These are phyloP conservation scores for Ctenodactylus gundi DNA, from an alignment of 2,113 vertebrate genomes.

Conservation along the genomic window DNA sequence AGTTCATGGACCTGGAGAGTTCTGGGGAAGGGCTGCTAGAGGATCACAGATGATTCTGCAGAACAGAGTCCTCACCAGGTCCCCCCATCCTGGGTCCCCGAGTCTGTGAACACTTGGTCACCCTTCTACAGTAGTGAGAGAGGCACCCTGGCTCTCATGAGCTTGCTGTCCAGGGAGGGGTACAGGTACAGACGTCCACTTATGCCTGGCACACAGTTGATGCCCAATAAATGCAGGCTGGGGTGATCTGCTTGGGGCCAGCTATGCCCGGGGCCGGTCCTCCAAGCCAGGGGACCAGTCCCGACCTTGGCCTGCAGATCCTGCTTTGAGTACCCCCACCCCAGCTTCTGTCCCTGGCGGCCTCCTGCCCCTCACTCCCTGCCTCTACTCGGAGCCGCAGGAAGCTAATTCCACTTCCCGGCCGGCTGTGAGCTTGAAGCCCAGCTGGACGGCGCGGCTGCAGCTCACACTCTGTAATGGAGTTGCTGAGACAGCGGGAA, in stretches of 20 bases:
- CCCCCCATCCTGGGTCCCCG: neutral
- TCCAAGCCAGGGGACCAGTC: neutral
- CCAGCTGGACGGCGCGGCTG: slow-evolving; percentile 70
- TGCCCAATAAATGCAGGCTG: neutral
- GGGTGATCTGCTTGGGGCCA: neutral
- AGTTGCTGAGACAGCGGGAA: slow-evolving; percentile 76
- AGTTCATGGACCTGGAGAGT: too few relatives aligned
- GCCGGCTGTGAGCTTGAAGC: slow-evolving; percentile 69
- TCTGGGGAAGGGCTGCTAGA: neutral
- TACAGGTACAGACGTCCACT: neutral
- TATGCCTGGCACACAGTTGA: neutral
- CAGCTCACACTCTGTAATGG: slow-evolving; percentile 59
- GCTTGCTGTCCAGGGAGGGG: neutral
- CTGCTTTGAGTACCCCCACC: neutral
- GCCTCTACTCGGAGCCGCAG: neutral
- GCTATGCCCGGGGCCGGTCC: neutral
- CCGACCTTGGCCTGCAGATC: neutral
- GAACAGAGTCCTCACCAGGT: neutral
- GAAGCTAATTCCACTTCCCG: slow-evolving; percentile 68
- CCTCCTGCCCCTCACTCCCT: neutral
- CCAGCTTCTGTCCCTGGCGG: neutral
- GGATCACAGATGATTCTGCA: neutral
- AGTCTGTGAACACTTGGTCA: rapidly evolving
- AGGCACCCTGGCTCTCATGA: rapidly evolving
- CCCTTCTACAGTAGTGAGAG: rapidly evolving